Percentiles rank a stretch among this genome's conserved stretches.
Conservation (phyloP, 2,113 vertebrate genomes). For the Boulengeromyrus knoepffleri region DNA sequence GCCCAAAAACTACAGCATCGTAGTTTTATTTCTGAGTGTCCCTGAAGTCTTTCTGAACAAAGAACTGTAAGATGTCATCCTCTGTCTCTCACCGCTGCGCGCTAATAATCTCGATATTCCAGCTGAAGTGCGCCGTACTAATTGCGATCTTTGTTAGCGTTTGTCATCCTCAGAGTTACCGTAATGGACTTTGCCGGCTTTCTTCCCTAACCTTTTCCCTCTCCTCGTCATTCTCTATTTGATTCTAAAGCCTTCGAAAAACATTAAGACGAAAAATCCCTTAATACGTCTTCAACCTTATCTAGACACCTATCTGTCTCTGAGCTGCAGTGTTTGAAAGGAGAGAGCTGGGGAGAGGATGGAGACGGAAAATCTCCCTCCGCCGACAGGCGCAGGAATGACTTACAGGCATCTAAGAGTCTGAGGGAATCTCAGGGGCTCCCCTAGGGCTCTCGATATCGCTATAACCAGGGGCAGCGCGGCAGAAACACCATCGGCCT, state of each 20-base stretch:
- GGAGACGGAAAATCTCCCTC: conserved; percentile 54
- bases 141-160: background rate
- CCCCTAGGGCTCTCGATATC: conserved; percentile 59
- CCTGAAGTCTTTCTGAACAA: background rate
- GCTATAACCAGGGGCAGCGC: conserved; percentile 49
- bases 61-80: background rate
- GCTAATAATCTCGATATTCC: background rate
- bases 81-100: too few species aligned
- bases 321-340: conserved; percentile 66
- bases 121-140: background rate
- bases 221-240: conserved; percentile 43
- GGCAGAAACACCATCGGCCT: conserved; percentile 26
- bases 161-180: conserved; percentile 64
- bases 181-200: conserved; percentile 52
- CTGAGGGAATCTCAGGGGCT: conserved; percentile 63
- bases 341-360: conserved; percentile 57
- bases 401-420: conserved; percentile 71
- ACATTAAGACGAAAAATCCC: conserved; percentile 47
- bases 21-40: background rate
- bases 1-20: background rate
- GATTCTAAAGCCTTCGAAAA: conserved; percentile 60
- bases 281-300: conserved; percentile 74
- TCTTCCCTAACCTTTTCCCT: conserved; percentile 45
- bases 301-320: conserved; percentile 76
- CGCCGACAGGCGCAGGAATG: conserved; percentile 58